Base-by-base conservation (phyloP, 2,797 vertebrate genomes). In the Rousettus madagascariensis region DNA sequence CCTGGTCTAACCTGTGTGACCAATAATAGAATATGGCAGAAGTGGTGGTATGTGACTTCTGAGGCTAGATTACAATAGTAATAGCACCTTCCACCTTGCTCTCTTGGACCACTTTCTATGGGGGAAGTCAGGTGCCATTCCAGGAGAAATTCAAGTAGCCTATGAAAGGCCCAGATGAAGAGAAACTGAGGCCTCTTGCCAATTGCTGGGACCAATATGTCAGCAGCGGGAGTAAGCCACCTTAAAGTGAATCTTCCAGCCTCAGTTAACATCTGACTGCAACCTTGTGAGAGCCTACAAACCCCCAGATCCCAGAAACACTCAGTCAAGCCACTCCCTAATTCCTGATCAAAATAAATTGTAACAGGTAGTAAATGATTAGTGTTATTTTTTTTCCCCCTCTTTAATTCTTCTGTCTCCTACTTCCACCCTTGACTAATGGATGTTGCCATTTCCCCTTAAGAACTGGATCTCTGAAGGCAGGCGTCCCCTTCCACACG, bases 201-300 rank as follows among this genome's bases (percentile, higher is more conserved):
- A 30, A 57, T 4, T 82, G 51, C 16, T 5, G 17, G 63, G 13
- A 15, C 26, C 6, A 36, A 17, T 8, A 8, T n/a, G 22, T 36
- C 75, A 20, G 55, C 78, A 5, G 1, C 15, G 24, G 11, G 49
- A 78, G 49, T 8, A n/a, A 41, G 30, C 0, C 3, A 65, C 22
- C 22, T 15, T 41, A 33, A 46, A 75, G 28, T 0, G 0, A 36
- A 24, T 36, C 57, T 16, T 68, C 30, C 2, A 22, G 38, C 19
- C n/a, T 30, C 38, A 88, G 51, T 26, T 61, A 71, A 12, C 36
- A 24, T 49, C 65, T 49, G 63, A 38, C 20, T 41, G 16, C 51
- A 46, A 8, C 20, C 8, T 69, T 8, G 0, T 7, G 8, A 38
- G 11, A 13, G 43, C n/a, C 84, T 22, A 2, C 5, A n/a, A 20